Evolutionary conservation across 2,113 vertebrate species (phyloP), one percentile per base, ranked within the genome.

Genomic region (Alligator sinensis): DNA sequence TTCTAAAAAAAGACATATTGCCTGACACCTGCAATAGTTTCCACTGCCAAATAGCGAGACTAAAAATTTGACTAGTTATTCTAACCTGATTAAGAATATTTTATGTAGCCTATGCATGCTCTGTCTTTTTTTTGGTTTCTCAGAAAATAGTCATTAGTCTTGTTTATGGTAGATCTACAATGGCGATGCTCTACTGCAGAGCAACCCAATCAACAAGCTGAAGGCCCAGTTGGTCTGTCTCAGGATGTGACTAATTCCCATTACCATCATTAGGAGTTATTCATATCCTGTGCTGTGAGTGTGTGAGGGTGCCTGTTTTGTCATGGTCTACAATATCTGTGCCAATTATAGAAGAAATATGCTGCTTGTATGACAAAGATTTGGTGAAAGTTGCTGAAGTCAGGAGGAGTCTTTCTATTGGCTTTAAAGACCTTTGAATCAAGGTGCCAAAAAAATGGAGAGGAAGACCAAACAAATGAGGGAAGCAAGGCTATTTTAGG

Each of bases 291-390:
- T 25, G 8, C 24, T 59, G 12, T 30, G 3, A 47, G 68, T 19
- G 38, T 0, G 9, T 1, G 30, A 63, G 70, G 76, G 16, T 21
- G 38, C 24, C 5, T 5, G 3, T 10, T 3, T 11, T 2, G 2
- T 7, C 66, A 68, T 15, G 17, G 21, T n/a, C 30, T 14, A 25
- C 2, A 1, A 11, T 1, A 5, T 24, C 11, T 30, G 24, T 55
- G 61, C 38, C n/a, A 11, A 27, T 54, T 55, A 9, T 60, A 2
- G 55, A n/a, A 38, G 34, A 58, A 25, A 34, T 11, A 6, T 11
- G 0, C 2, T 2, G 4, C 7, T 9, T 3, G 57, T 15, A 38
- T 5, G 57, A 79, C 58, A 7, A 38, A 0, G 0, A 4, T 57
- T 17, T 0, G 1, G 2, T 1, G 24, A 74, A 60, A 75, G 19